Conservation (phyloP, 2,113 vertebrate species). For the Cathartes aura region DNA sequence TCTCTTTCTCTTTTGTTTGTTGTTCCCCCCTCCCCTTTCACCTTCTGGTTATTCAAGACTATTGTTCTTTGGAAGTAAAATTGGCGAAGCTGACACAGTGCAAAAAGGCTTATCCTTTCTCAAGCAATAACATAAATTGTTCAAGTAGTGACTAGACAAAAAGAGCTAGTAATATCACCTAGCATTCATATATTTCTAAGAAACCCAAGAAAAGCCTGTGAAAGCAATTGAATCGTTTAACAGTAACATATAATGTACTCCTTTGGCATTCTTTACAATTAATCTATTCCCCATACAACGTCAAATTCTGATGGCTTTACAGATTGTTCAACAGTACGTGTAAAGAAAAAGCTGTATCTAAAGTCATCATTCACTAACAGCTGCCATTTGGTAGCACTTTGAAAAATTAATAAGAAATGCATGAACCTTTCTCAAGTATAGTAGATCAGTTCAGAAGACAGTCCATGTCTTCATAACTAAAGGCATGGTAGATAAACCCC, state of each 20-base stretch:
- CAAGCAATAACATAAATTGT: not conserved
- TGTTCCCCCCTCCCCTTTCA: accelerated
- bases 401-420: not conserved
- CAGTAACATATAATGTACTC: not conserved
- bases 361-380: not conserved
- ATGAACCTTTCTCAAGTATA: not conserved
- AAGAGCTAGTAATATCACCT: not conserved
- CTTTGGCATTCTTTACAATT: not conserved
- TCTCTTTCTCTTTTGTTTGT: not conserved
- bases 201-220: not conserved
- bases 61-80: not conserved
- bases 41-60: not conserved
- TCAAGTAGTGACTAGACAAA: not conserved
- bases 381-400: not conserved
- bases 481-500: not conserved
- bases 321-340: not conserved
- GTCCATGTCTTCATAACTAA: not conserved
- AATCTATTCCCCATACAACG: not conserved
- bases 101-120: not conserved
- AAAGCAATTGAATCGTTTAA: not conserved
- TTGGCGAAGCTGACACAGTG: not conserved
- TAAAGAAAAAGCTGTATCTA: not conserved
- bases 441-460: not conserved
- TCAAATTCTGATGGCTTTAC: not conserved
- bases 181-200: not conserved